These are phyloP conservation scores for Botia almorhae DNA, from an alignment of 2,797 vertebrate species.

Conservation along the genomic window DNA sequence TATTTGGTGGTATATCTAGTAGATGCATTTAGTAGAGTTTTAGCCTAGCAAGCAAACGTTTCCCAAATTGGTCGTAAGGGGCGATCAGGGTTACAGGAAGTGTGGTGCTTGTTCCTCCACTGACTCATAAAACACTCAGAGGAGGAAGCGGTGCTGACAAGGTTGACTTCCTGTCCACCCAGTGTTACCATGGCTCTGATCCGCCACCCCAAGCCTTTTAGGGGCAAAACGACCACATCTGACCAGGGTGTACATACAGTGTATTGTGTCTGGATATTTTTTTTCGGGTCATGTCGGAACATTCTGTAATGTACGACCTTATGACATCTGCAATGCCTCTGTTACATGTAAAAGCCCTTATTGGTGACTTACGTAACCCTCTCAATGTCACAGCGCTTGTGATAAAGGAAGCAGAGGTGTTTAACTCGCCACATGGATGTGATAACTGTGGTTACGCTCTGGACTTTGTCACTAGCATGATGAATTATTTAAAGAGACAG, in stretches of 20 bases:
- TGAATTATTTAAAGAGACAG: constrained; percentile 19
- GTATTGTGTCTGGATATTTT: constrained; percentile 15
- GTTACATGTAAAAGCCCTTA: constrained; percentile 11
- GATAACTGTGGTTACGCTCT: neutral
- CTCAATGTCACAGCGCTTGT: neutral
- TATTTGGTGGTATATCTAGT: too few relatives aligned
- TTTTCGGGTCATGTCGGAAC: neutral
- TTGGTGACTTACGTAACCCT: constrained; percentile 26
- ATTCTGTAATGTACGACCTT: neutral
- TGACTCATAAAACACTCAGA: constrained; percentile 52
- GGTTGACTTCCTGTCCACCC: constrained; percentile 51
- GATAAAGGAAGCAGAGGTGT: constrained; percentile 7
- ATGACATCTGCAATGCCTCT: constrained; percentile 2
- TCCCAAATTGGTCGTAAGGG: constrained; percentile 23
- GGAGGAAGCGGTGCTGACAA: constrained; percentile 47
- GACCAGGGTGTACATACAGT: neutral
- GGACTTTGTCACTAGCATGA: neutral
- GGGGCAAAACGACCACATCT: constrained; percentile 24
- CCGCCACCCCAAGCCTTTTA: constrained; percentile 45
- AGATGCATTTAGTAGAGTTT: neutral
- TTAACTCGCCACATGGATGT: constrained; percentile 1
- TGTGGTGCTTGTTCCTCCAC: constrained; percentile 51
- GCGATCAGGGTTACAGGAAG: constrained; percentile 50
- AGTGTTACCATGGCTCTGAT: constrained; percentile 29
- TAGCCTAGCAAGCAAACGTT: neutral